Percentiles rank a stretch among this genome's conserved stretches.
Evolutionary conservation across 92 coral and sea anemone genomes (phyloP).

Genomic region (Pocillopora grandis): DNA sequence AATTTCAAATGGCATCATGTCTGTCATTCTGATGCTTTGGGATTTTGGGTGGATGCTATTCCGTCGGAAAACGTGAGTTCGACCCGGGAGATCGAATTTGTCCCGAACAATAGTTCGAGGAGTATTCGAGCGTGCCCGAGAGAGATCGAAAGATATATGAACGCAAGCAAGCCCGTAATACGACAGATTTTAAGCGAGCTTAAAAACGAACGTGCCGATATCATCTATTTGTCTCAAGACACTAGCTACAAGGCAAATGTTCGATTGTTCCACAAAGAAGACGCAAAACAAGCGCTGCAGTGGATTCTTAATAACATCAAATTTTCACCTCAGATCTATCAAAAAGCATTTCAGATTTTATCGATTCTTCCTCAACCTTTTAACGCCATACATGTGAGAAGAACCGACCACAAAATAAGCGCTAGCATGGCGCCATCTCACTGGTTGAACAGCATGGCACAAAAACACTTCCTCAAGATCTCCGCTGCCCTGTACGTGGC

Average conservation of each 20-base stretch:
- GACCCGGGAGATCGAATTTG: constrained; percentile 18
- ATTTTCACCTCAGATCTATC: constrained; percentile 36
- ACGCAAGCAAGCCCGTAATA: constrained; percentile 20
- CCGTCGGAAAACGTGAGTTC: constrained; percentile 35
- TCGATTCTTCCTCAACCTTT: constrained; percentile 36
- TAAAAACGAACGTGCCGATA: constrained; percentile 40
- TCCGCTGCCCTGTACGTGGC: constrained; percentile 48
- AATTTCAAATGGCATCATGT: constrained; percentile 55
- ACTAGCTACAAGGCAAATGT: constrained; percentile 55
- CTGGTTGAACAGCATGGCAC: constrained; percentile 42
- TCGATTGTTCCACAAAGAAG: constrained; percentile 17
- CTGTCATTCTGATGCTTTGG: constrained; percentile 56
- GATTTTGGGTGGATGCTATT: constrained; percentile 62
- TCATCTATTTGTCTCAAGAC: constrained; percentile 58
- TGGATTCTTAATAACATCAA: constrained; percentile 43
- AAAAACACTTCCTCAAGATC: constrained; percentile 2
- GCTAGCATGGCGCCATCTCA: constrained; percentile 44
- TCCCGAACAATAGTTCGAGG: constrained; percentile 41
- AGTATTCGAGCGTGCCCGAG: constrained; percentile 53
- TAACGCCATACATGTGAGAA: constrained; percentile 53
- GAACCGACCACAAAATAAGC: constrained; percentile 38
- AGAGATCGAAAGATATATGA: not conserved
- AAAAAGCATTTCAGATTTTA: constrained; percentile 30
- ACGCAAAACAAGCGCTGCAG: constrained; percentile 35
- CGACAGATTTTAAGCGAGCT: constrained; percentile 51